Evolutionary conservation across 2,888 invertebrate species (phyloP).

Genomic region (Tinea pellionella): DNA sequence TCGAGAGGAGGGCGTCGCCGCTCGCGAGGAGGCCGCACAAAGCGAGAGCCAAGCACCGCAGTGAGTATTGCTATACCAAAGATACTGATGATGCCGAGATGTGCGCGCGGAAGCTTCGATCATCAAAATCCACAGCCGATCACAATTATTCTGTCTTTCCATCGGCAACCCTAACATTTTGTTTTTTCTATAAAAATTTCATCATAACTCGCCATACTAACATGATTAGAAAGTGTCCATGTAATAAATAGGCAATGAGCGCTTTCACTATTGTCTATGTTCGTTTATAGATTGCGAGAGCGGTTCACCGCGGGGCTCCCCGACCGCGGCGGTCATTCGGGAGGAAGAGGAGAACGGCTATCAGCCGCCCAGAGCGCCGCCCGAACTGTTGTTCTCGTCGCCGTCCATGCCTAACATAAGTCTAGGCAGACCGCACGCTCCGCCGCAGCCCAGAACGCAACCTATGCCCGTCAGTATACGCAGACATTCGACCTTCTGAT

Average conservation of each 20-base stretch:
- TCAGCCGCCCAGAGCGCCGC: slow-evolving; percentile 72
- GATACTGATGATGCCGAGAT: slow-evolving; percentile 23
- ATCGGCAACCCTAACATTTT: too few species aligned
- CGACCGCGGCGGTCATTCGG: slow-evolving; percentile 79
- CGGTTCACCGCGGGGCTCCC: slow-evolving; percentile 72
- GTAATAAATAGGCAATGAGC: too few species aligned
- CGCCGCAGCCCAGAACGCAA: slow-evolving; percentile 72
- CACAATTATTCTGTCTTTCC: too few species aligned
- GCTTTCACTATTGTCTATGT: too few species aligned
- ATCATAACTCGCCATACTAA: too few species aligned
- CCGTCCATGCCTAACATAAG: slow-evolving; percentile 98
- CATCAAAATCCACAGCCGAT: too few species aligned
- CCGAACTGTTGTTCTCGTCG: slow-evolving; percentile 88
- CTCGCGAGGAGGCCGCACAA: slow-evolving; percentile 84
- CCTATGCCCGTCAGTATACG: slow-evolving; percentile 56
- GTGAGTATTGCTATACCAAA: too few species aligned
- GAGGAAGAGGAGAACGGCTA: slow-evolving; percentile 81
- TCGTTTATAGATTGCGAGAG: slow-evolving; percentile 44
- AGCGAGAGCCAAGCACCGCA: slow-evolving; percentile 75
- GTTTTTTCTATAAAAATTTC: too few species aligned
- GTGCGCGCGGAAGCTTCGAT: too few species aligned
- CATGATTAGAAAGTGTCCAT: background rate
- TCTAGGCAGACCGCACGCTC: slow-evolving; percentile 82
- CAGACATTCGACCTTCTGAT: too few species aligned
- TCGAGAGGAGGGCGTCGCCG: slow-evolving; percentile 94